Evolutionary conservation across 2,888 invertebrate species (phyloP).

Genomic region (Drosophila atripex): DNA sequence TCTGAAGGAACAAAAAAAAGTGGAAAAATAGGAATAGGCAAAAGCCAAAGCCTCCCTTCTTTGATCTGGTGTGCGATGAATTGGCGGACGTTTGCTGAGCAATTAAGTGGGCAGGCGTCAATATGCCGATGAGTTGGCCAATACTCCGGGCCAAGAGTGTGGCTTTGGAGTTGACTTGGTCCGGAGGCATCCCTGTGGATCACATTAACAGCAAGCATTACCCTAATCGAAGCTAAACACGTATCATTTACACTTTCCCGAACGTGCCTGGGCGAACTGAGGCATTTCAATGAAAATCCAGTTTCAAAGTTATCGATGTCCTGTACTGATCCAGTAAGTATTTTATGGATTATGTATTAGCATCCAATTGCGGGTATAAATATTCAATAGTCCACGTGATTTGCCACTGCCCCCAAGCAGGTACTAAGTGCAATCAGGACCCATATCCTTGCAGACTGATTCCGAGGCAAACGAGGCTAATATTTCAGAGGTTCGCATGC

Average conservation of each 20-base stretch:
- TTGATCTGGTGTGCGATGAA: constrained; percentile 33
- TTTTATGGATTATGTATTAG: background rate
- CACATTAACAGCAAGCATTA: background rate
- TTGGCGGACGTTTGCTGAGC: constrained; percentile 44
- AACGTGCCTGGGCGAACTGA: constrained; percentile 19
- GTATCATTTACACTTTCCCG: constrained; percentile 18
- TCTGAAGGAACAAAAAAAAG: constrained; percentile 26
- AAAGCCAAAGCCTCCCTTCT: constrained; percentile 17
- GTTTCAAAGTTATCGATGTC: background rate
- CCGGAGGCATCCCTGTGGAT: background rate
- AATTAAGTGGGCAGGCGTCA: constrained; percentile 54
- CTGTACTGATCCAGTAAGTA: background rate
- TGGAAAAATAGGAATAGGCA: constrained; percentile 21
- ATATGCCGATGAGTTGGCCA: constrained; percentile 37
- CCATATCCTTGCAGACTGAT: constrained; percentile 22
- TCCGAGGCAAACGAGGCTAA: constrained; percentile 46
- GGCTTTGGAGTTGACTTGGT: constrained; percentile 27
- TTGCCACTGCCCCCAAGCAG: constrained; percentile 5
- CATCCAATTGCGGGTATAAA: constrained; percentile 18
- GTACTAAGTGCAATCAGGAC: constrained; percentile 65
- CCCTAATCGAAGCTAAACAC: constrained; percentile 5
- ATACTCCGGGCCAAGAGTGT: constrained; percentile 15
- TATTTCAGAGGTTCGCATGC: constrained; percentile 69
- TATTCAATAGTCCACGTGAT: constrained; percentile 42
- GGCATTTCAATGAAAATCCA: background rate